Conservation (phyloP, 2,113 vertebrate genomes). For the Columbina picui region DNA sequence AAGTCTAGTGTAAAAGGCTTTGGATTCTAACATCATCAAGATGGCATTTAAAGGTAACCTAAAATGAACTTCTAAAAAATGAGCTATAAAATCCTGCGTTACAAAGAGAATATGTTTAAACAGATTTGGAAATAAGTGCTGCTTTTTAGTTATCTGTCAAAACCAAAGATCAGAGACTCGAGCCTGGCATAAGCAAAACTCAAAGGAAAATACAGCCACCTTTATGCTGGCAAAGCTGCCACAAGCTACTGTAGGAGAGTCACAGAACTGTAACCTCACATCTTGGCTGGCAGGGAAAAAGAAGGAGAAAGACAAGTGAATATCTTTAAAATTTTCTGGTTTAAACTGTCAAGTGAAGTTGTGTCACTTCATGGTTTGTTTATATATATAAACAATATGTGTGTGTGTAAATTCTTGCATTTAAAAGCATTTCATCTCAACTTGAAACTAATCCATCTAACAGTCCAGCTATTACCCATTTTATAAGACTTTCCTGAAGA, state of each 20-base stretch:
- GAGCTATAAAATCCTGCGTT: not conserved
- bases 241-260: not conserved
- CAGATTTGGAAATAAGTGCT: not conserved
- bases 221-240: not conserved
- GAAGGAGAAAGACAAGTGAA: not conserved
- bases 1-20: not conserved
- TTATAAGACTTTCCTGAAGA: not conserved
- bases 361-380: not conserved
- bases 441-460: not conserved
- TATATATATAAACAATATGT: no score
- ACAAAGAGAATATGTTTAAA: not conserved
- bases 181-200: not conserved
- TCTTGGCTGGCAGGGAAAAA: not conserved
- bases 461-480: not conserved
- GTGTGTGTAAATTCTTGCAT: not conserved
- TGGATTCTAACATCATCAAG: not conserved
- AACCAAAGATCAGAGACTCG: not conserved
- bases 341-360: not conserved
- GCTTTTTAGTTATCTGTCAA: slow-evolving; percentile 25
- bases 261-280: not conserved
- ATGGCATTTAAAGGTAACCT: not conserved
- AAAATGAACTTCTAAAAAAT: not conserved
- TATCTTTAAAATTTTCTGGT: not conserved
- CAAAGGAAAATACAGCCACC: not conserved
- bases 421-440: not conserved